These are phyloP conservation scores for Leptocoma aspasia DNA, from an alignment of 2,113 vertebrate species.

Conservation along the genomic window DNA sequence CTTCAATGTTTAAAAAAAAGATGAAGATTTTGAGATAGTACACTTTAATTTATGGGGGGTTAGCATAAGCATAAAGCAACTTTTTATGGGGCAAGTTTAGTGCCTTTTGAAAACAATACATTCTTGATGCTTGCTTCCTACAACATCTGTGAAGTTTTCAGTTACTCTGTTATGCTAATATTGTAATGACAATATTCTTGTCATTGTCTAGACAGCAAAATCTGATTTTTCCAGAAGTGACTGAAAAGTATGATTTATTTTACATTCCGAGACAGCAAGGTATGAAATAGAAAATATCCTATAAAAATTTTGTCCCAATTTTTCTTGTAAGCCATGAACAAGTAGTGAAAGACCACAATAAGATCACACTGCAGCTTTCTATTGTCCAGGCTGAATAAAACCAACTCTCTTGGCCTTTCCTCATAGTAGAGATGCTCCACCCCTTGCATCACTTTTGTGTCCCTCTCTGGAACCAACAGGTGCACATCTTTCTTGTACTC, in stretches of 20 bases:
- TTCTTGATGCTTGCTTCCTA: not conserved
- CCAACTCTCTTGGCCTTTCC: not conserved
- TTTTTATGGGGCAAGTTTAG: not conserved
- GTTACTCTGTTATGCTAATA: conserved; percentile 1
- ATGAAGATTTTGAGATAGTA: not conserved
- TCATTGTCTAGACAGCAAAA: conserved; percentile 40
- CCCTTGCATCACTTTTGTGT: not conserved
- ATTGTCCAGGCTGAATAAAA: not conserved
- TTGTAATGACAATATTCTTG: conserved; percentile 4
- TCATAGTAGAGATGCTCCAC: not conserved
- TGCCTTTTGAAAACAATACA: not conserved
- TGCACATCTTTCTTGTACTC: not conserved
- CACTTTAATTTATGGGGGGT: not conserved
- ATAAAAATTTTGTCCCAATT: not conserved
- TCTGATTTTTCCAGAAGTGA: not conserved
- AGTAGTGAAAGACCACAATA: not conserved
- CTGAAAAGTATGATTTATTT: not conserved
- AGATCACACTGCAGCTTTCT: not conserved
- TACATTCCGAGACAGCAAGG: not conserved
- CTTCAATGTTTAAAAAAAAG: not conserved
- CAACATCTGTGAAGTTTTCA: not conserved
- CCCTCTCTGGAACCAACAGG: not conserved
- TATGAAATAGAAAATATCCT: not conserved
- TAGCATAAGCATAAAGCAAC: not conserved
- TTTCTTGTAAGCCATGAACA: not conserved